Evolutionary conservation across 1,140 invertebrate genomes (phyloP), one percentile per base, ranked within the genome.

Genomic region (Drosophila albomicans): DNA sequence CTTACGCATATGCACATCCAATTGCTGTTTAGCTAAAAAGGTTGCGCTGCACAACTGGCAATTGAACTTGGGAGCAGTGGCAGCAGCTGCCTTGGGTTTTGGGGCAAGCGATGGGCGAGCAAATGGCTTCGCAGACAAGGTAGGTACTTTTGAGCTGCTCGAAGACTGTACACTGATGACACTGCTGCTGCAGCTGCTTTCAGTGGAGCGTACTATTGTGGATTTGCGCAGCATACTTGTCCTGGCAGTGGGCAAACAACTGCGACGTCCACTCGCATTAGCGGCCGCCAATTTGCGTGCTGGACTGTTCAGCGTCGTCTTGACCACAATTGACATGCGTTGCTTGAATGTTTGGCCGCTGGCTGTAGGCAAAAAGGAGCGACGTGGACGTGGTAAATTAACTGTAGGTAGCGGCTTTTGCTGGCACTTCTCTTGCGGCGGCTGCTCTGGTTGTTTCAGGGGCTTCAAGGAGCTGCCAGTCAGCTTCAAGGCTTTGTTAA

Each of bases 291-390:
- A 58, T 45, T 91, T 92, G 7, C 91, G 90, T 5, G 91, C 84
- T 15, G 91, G 91, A 45, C 87, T 91, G 15, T 92, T 92, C 0
- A 92, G 63, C 3, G 91, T 92, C 8, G 91, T 92, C 59, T 92
- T 92, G 0, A 92, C 91, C 8, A 92, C 79, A 0, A 92, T 75
- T 1, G 91, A 92, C 91, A 91, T 92, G 43, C 91, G 91, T 20
- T 91, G 84, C 15, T 87, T 90, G n/a, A 85, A 80, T 16, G 76
- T 73, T 11, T 64, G 63, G 30, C 85, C 65, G 28, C 35, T 64
- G 38, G 52, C 48, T 20, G 78, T 75, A 3, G 90, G 91, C 48
- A 91, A 25, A 10, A 66, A 63, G 1, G 91, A 92, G 65, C 75
- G 81, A 0, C 81, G 78, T 46, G 71, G 66, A 5, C 68, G 76